Percentiles rank a stretch among this genome's conserved stretches.
These are phyloP conservation scores for Daphoenositta chrysoptera DNA, from an alignment of 2,113 vertebrate species.

Conservation along the genomic window DNA sequence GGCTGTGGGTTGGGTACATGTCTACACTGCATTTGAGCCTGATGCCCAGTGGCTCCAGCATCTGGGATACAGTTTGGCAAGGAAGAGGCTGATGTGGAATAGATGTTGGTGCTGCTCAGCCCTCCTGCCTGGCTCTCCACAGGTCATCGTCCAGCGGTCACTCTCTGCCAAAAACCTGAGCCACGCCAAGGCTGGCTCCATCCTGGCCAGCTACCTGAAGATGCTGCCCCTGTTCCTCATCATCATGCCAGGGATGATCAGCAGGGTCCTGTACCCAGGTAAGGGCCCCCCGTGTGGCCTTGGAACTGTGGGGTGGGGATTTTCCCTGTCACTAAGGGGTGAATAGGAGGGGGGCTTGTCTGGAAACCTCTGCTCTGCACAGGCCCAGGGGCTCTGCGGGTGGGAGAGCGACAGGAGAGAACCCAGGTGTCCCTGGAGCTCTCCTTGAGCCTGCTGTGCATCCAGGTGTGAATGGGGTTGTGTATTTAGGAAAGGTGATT, in stretches of 20 bases:
- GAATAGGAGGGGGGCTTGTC: background rate
- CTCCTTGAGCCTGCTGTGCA: background rate
- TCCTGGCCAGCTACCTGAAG: conserved; percentile 90
- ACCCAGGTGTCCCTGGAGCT: background rate
- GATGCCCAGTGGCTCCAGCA: fast-evolving
- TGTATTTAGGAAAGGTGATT: background rate
- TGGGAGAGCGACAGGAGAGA: background rate
- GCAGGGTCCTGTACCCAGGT: conserved; percentile 91
- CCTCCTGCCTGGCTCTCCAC: background rate
- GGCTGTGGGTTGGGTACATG: fast-evolving
- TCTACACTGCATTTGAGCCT: fast-evolving
- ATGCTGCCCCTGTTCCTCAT: conserved; percentile 89
- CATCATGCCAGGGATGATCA: conserved; percentile 92
- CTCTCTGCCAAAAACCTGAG: conserved; percentile 88
- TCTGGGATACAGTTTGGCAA: background rate
- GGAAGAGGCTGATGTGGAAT: background rate
- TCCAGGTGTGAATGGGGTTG: background rate
- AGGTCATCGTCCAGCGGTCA: conserved; percentile 90
- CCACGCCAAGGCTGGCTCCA: conserved; percentile 87
- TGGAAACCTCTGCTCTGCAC: background rate
- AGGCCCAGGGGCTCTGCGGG: background rate
- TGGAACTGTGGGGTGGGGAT: background rate
- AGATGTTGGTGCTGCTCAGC: background rate
- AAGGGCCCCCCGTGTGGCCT: fast-evolving
- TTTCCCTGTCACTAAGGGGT: background rate